Percentiles rank a stretch among this genome's conserved stretches.
Evolutionary conservation across 2,797 vertebrate genomes (phyloP).

Genomic region (Phyllotis vaccarum): DNA sequence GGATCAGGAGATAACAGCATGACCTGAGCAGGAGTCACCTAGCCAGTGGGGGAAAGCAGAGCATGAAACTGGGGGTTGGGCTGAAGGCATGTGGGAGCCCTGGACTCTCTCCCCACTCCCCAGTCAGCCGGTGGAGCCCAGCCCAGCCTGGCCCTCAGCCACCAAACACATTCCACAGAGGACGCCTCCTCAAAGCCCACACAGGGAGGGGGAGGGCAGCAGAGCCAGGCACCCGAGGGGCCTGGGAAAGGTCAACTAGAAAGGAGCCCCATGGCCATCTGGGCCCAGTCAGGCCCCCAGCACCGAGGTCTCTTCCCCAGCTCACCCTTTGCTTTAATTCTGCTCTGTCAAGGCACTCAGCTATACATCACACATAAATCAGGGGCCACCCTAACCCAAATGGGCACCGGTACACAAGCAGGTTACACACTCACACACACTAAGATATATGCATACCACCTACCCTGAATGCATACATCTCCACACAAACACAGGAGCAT

Average conservation of each 20-base stretch:
- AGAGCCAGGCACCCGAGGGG: conserved; percentile 71
- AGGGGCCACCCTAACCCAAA: neutral
- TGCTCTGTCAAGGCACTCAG: neutral
- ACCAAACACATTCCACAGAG: conserved; percentile 83
- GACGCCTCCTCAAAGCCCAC: conserved; percentile 76
- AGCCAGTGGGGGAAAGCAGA: conserved; percentile 54
- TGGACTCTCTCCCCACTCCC: conserved; percentile 43
- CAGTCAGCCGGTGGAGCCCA: conserved; percentile 60
- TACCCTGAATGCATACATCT: neutral
- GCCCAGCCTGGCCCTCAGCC: conserved; percentile 80
- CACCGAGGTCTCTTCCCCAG: neutral
- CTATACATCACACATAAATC: neutral
- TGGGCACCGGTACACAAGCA: neutral
- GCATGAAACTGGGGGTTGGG: conserved; percentile 25
- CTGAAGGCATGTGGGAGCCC: neutral
- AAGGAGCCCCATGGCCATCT: neutral
- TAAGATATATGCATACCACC: neutral
- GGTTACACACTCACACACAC: neutral
- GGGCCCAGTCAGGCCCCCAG: neutral
- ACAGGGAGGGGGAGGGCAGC: conserved; percentile 61
- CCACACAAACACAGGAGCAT: neutral
- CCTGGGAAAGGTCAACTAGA: conserved; percentile 82
- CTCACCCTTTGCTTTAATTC: conserved; percentile 3
- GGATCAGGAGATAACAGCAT: conserved; percentile 71
- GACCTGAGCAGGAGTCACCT: conserved; percentile 76